Conservation (phyloP, 2,888 invertebrate species). For the Copidosoma aretas region DNA sequence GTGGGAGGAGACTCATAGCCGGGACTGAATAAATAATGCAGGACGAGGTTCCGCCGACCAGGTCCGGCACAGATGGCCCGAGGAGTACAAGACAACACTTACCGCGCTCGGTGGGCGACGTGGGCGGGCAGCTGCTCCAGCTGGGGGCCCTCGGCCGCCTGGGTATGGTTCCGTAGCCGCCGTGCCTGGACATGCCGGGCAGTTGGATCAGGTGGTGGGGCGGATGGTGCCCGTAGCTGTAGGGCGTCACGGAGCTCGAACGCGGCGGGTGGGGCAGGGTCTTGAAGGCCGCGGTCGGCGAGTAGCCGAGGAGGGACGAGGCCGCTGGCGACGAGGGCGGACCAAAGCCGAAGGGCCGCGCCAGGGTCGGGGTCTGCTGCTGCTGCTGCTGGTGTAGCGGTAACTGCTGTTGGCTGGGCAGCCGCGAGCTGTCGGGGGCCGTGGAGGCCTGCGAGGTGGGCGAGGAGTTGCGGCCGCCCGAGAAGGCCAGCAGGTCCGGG, state of each 20-base stretch:
- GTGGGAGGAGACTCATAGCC: too few species aligned
- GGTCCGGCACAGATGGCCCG: too few species aligned
- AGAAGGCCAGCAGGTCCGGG: constrained; percentile 83
- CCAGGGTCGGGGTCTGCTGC: constrained; percentile 14
- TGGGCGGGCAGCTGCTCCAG: constrained; percentile 75
- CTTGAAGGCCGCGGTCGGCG: constrained; percentile 65
- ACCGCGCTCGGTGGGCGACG: constrained; percentile 55
- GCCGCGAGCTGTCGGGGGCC: constrained; percentile 74
- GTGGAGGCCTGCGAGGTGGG: constrained; percentile 75
- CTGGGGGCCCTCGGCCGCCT: constrained; percentile 82
- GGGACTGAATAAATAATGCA: too few species aligned
- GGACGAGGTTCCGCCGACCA: too few species aligned
- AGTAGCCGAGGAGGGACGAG: constrained; percentile 53
- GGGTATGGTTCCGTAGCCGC: constrained; percentile 83
- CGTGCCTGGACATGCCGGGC: constrained; percentile 72
- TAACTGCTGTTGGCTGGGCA: constrained; percentile 60
- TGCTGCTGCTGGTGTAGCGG: not conserved
- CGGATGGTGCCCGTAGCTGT: constrained; percentile 61
- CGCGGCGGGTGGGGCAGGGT: constrained; percentile 74
- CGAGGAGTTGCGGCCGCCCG: constrained; percentile 66
- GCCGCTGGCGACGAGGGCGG: constrained; percentile 61
- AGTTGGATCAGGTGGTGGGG: constrained; percentile 62
- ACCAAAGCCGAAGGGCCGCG: constrained; percentile 47
- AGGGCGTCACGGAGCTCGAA: constrained; percentile 46
- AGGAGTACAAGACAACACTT: constrained; percentile 38